A percentile compares a stretch with the other conserved stretches of the same genome.
Evolutionary conservation across 2,113 vertebrate species (phyloP).

Genomic region (Indri indri): DNA sequence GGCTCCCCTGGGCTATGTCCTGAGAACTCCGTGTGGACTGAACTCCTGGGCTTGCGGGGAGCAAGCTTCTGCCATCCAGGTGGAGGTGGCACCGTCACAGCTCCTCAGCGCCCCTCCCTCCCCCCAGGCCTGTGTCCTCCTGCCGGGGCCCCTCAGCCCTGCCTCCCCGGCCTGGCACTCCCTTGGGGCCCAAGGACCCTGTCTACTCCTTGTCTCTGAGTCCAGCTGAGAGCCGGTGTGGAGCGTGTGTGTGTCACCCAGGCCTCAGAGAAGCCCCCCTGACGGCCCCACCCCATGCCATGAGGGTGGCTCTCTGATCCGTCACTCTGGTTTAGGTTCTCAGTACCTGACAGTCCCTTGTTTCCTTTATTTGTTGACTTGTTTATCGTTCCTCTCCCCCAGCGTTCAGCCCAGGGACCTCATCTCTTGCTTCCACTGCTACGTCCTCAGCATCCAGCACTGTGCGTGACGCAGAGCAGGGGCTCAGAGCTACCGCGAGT

Average conservation of each 20-base stretch:
- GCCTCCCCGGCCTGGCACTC: neutral
- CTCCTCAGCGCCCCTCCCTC: neutral
- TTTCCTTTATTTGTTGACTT: neutral
- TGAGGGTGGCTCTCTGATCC: neutral
- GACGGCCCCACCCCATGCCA: fast-evolving
- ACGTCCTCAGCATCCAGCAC: neutral
- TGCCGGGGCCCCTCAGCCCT: neutral
- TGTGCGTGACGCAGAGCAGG: neutral
- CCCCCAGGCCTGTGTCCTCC: neutral
- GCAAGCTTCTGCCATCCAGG: neutral
- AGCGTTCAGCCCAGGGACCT: neutral
- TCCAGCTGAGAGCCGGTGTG: neutral
- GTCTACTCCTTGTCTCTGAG: neutral
- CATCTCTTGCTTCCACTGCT: neutral
- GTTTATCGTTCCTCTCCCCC: neutral
- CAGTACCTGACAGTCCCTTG: neutral
- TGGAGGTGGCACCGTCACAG: neutral
- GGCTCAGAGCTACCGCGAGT: neutral
- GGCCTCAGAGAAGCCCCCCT: neutral
- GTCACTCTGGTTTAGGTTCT: neutral
- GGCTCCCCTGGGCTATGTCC: no score
- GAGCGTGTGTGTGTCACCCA: neutral
- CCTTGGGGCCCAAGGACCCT: neutral
- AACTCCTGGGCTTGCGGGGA: neutral
- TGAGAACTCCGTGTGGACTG: neutral